Evolutionary conservation across 92 coral and sea anemone species (phyloP).

Genomic region (Metridium senile): DNA sequence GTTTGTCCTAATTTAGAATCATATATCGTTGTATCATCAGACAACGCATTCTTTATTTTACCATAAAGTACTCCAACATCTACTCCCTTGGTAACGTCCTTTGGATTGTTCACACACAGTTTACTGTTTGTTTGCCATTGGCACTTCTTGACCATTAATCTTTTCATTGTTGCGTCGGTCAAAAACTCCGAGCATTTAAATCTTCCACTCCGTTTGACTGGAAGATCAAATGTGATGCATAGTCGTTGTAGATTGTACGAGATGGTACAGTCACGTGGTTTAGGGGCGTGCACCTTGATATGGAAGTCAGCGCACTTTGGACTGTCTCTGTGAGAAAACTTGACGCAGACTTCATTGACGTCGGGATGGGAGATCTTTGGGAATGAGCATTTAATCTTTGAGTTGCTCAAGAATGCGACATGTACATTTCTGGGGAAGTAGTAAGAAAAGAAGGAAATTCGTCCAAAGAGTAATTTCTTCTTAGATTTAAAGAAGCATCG

Average conservation of each 20-base stretch:
- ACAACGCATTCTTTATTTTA: neutral
- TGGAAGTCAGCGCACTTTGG: neutral
- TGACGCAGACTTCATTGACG: neutral
- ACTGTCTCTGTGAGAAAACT: neutral
- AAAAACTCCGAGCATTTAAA: neutral
- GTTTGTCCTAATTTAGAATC: neutral
- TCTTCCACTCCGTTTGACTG: neutral
- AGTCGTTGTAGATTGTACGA: neutral
- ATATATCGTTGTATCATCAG: neutral
- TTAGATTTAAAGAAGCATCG: constrained; percentile 36
- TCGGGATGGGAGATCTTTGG: neutral
- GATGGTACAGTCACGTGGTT: neutral
- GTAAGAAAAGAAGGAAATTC: too few relatives aligned
- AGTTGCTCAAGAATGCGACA: constrained; percentile 15
- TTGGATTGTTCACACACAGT: neutral
- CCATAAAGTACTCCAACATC: neutral
- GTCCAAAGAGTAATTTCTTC: neutral
- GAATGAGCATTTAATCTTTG: constrained; percentile 15
- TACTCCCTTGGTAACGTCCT: neutral
- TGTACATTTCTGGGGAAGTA: neutral
- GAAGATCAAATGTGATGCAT: constrained; percentile 1
- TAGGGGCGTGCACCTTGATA: neutral
- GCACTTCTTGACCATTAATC: neutral
- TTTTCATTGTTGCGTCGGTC: neutral
- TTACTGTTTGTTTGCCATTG: neutral